phyloP scores from a whole-genome alignment of 2,797 vertebrate species.

The Chaetodon trifasciatus region DNA sequence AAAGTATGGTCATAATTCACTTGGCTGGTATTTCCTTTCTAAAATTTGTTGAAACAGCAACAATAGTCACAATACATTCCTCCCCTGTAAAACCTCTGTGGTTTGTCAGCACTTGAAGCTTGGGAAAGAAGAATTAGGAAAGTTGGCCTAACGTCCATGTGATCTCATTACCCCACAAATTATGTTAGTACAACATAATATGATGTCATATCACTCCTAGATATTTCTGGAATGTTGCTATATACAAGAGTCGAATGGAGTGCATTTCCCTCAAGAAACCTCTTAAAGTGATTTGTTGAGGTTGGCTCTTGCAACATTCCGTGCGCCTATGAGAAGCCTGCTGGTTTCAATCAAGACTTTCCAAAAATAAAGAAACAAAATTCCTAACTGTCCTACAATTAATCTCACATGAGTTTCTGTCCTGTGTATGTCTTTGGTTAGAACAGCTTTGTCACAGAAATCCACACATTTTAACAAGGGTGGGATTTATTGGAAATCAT shows the following conservation, averaged over 20 bases:
- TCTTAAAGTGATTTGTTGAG: slow-evolving; percentile 73
- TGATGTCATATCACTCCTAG: slow-evolving; percentile 76
- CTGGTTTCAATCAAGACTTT: slow-evolving; percentile 78
- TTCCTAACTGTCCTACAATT: slow-evolving; percentile 68
- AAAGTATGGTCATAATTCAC: slow-evolving; percentile 42
- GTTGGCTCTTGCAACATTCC: slow-evolving; percentile 66
- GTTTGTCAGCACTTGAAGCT: slow-evolving; percentile 66
- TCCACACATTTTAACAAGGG: slow-evolving; percentile 36
- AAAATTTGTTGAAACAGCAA: slow-evolving; percentile 65
- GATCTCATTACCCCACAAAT: slow-evolving; percentile 76
- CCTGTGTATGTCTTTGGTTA: slow-evolving; percentile 53
- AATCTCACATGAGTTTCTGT: slow-evolving; percentile 67
- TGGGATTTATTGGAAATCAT: slow-evolving; percentile 27
- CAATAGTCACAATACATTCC: slow-evolving; percentile 63
- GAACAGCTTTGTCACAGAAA: slow-evolving; percentile 49
- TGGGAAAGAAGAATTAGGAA: slow-evolving; percentile 71
- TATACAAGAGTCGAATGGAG: slow-evolving; percentile 55
- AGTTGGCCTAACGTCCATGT: slow-evolving; percentile 54
- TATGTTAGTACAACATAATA: slow-evolving; percentile 67
- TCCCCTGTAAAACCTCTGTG: slow-evolving; percentile 50
- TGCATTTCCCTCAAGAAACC: slow-evolving; percentile 68
- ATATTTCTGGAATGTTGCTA: slow-evolving; percentile 79
- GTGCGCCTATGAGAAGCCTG: slow-evolving; percentile 58
- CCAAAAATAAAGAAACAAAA: slow-evolving; percentile 77
- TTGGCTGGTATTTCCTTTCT: slow-evolving; percentile 52